A percentile compares a stretch with the other conserved stretches of the same genome.
These are phyloP conservation scores for Phymorhynchus buccinoides DNA, from an alignment of 1,140 invertebrate genomes.

Conservation along the genomic window DNA sequence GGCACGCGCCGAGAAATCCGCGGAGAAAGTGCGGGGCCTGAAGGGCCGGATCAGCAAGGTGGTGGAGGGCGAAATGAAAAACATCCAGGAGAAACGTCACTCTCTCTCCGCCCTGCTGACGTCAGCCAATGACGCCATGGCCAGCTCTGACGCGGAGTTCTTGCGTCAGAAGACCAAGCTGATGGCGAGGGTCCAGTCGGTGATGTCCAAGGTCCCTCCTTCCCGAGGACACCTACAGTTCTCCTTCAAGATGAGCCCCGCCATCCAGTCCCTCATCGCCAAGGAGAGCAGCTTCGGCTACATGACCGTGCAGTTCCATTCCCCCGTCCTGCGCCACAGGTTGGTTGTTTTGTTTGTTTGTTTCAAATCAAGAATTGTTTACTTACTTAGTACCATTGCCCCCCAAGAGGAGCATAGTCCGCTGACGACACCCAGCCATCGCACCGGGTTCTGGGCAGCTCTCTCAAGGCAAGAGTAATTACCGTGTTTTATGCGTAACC, in stretches of 20 bases:
- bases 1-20: neutral
- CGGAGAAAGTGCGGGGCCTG: conserved; percentile 1
- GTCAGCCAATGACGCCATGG: conserved; percentile 9
- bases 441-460: no score
- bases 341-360: no score
- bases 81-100: conserved; percentile 24
- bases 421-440: no score
- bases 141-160: conserved; percentile 14
- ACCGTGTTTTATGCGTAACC: no score
- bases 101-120: conserved; percentile 2
- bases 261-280: neutral
- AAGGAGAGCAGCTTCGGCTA: conserved; percentile 18
- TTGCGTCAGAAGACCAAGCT: conserved; percentile 23
- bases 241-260: conserved; percentile 23
- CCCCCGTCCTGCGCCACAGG: conserved; percentile 87
- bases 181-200: conserved; percentile 25
- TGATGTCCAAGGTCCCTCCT: conserved; percentile 21
- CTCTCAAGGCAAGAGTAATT: no score
- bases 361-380: no score
- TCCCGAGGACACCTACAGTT: conserved; percentile 6
- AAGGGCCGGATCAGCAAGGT: conserved; percentile 21
- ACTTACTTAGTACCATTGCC: no score
- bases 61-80: conserved; percentile 27
- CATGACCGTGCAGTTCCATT: conserved; percentile 81
- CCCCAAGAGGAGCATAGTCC: no score